Evolutionary conservation across 2,113 vertebrate species (phyloP), one percentile per base, ranked within the genome.

Genomic region (Mustelus asterias): DNA sequence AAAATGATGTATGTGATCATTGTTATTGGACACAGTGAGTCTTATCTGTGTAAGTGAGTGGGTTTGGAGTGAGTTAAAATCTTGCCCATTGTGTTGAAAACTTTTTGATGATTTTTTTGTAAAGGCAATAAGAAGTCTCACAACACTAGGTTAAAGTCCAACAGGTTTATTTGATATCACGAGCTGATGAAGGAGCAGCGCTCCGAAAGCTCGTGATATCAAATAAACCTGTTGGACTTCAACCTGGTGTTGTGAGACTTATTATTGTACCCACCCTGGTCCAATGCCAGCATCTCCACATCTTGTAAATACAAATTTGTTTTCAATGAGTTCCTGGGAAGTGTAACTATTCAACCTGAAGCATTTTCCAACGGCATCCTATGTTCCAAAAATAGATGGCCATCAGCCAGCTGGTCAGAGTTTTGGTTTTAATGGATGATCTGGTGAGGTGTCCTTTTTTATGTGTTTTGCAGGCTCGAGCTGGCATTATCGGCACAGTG

Each of bases 401-500:
- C 29, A 5, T 24, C 24, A 16, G 69, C 76, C 37, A 24, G 63
- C 33, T 76, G 48, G 41, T 37, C 26, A 70, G 10, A 54, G 76
- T 76, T 54, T 54, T 96, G 76, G 48, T 1, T 85, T 70, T 41
- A 69, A 76, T 80, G 9, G 22, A 70, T 94, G 41, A 89, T 83
- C 16, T 93, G 20, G 33, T 67, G 63, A 24, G 29, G 14, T 65
- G 41, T 20, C 11, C 65, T 18, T 67, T 97, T 96, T 97, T 96
- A 11, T 94, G 41, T 80, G 97, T 96, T 96, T 96, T 96, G 90
- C 97, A 99, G 99, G 98, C 99, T 96, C 98, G 99, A 96, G 99
- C 99, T 96, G 99, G 99, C 96, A 99, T 99, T 98, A 98, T 99
- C 97, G 99, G 98, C 98, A 99, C 99, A 58, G 99, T 99, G 97